Base-by-base conservation (phyloP, 2,888 invertebrate genomes). In the Scelioninae gen. 2 region DNA sequence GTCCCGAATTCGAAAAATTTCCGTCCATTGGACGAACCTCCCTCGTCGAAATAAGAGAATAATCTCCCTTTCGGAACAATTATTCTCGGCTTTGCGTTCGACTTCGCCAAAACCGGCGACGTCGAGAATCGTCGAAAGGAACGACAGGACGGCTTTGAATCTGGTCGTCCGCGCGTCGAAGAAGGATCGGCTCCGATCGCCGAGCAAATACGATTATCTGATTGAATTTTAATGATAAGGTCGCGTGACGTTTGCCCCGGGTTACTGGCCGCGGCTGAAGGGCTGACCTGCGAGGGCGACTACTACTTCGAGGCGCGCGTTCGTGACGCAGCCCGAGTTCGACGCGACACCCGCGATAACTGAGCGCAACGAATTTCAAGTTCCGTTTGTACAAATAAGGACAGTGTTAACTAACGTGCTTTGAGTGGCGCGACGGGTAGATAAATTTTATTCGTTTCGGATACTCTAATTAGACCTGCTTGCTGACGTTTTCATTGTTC, bases 191-290 rank as follows among this genome's bases (percentile, higher is more conserved):
- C 53, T 76, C 77, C 84, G 81, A 83, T 85, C 82, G 82, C 70
- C 74, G 75, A 79, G 80, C 82, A 83, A 84, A 82, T 81, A 81
- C 81, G 79, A 83, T 81, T 84, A 85, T 84, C 84, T 81, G 85
- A 85, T 84, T 79, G 84, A 83, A 84, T 82, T 83, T 84, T 82
- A 84, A 85, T 82, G 81, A 78, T 61, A 65, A 72, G 73, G 78
- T 84, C 79, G 84, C 84, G 84, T 84, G 84, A 78, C 76, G 71
- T 64, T 43, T 37, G 22, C 18, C 33, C 45, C 46, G 65, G 72
- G 50, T 52, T 37, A 57, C 31, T 48, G 58, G 57, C 50, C 53
- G 67, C 50, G 63, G 46, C 63, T 41, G 67, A 63, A 60, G 69
- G 73, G 57, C 71, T 74, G 73, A 73, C 69, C 60, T 61, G 65